Evolutionary conservation across 2,797 vertebrate species (phyloP), one percentile per base, ranked within the genome.

Genomic region (Pipistrellus nathusii): DNA sequence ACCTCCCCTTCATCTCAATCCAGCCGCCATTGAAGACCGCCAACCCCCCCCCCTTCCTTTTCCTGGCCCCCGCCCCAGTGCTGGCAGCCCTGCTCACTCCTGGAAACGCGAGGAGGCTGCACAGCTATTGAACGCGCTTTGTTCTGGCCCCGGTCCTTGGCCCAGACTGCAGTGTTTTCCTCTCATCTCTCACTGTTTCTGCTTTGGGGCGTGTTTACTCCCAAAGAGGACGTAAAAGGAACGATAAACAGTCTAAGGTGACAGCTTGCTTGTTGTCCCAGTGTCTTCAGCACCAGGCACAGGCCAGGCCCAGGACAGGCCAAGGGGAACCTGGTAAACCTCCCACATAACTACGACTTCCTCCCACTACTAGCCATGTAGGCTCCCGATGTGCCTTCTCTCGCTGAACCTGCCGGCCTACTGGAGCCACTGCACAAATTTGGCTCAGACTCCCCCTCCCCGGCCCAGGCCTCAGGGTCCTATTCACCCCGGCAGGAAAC

Each of bases 61-160:
- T 7, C 53, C 53, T 8, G 18, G 72, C 92, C 91, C 51, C 35
- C 35, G 84, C 20, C 41, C 32, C 59, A 91, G n/a, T 1, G 2
- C 0, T 85, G 96, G 80, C 73, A 30, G 41, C 15, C 73, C 66
- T 80, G n/a, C 76, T 82, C 44, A 27, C 73, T 92, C 84, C 38
- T 85, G 87, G 73, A 94, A 91, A 77, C 72, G 10, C 30, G 44
- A 11, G 2, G 27, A 72, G 51, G 17, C 59, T 68, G 85, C 68
- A 21, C 4, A 77, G 55, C 53, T 57, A 5, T 83, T 69, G 9
- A 44, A 6, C 73, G 35, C 35, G 86, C 32, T 69, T 84, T 82
- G 48, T 77, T 62, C 69, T 14, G 1, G 23, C 66, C 13, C 68
- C 62, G 14, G 44, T 55, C 32, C 64, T 92, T 68, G 4, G 9